These are phyloP conservation scores for Harpegnathos saltator DNA, from an alignment of 1,140 invertebrate genomes.

Conservation along the genomic window DNA sequence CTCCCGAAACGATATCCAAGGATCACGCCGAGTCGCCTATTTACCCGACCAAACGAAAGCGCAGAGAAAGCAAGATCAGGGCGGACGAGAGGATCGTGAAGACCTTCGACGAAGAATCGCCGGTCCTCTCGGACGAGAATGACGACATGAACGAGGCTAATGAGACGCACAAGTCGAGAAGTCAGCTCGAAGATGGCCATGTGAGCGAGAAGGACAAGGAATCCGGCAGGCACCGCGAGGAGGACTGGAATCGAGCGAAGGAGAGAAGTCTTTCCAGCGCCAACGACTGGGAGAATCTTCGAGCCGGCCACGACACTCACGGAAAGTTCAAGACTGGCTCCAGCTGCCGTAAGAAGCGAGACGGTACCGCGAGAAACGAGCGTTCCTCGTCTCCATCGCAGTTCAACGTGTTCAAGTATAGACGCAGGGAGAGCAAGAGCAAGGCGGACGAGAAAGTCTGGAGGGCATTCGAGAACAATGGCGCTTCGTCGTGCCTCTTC, in stretches of 20 bases:
- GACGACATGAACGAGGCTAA: neutral
- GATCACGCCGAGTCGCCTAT: neutral
- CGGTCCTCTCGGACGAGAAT: neutral
- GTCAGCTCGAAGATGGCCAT: constrained; percentile 7
- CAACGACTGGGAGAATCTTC: constrained; percentile 33
- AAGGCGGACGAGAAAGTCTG: constrained; percentile 79
- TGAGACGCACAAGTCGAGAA: neutral
- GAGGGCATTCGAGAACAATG: constrained; percentile 74
- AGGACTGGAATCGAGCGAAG: constrained; percentile 7
- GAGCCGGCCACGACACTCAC: neutral
- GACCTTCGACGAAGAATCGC: constrained; percentile 64
- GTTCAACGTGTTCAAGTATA: constrained; percentile 53
- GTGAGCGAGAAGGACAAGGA: constrained; percentile 17
- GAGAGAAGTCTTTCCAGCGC: neutral
- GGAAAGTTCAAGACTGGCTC: constrained; percentile 52
- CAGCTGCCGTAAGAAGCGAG: constrained; percentile 39
- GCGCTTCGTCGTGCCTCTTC: constrained; percentile 30
- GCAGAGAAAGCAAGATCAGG: constrained; percentile 81
- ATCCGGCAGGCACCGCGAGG: neutral
- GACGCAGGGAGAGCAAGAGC: constrained; percentile 82
- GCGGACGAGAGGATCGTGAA: constrained; percentile 79
- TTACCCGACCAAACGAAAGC: constrained; percentile 57
- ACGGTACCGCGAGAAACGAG: neutral
- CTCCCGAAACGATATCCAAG: neutral
- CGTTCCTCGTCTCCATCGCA: constrained; percentile 19